These are phyloP conservation scores for Cantharis nigra DNA, from an alignment of 2,888 invertebrate genomes.

Conservation along the genomic window DNA sequence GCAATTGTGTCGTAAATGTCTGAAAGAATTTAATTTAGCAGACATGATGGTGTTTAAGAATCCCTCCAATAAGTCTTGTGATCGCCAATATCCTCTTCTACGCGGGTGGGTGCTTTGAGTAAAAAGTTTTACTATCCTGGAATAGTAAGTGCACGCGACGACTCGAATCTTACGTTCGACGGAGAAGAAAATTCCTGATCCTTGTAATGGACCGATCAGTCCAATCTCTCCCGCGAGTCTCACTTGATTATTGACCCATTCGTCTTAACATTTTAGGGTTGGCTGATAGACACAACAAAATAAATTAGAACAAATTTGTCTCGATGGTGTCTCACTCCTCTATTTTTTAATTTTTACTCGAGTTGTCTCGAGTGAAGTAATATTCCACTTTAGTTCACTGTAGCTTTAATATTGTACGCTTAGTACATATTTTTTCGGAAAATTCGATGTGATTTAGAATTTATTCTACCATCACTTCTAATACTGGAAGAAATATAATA, in stretches of 20 bases:
- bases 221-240: constrained; percentile 49
- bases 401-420: too few relatives aligned
- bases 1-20: constrained; percentile 34
- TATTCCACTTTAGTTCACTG: neutral
- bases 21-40: constrained; percentile 45
- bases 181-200: constrained; percentile 32
- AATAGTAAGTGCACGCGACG: constrained; percentile 15
- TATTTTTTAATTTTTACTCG: neutral
- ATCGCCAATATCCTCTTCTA: constrained; percentile 47
- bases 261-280: constrained; percentile 19
- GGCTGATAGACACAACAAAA: constrained; percentile 9
- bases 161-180: constrained; percentile 5
- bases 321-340: neutral
- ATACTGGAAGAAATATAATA: too few relatives aligned
- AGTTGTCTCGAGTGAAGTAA: neutral
- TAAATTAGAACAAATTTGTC: constrained; percentile 12
- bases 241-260: constrained; percentile 51
- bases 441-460: too few relatives aligned
- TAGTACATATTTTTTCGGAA: too few relatives aligned
- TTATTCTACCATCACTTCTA: too few relatives aligned
- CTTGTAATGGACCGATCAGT: constrained; percentile 49
- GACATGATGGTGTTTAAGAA: constrained; percentile 38
- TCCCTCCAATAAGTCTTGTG: constrained; percentile 40
- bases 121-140: constrained; percentile 16
- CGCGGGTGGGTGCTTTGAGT: constrained; percentile 15